Conservation (phyloP, 1,140 invertebrate species). For the Anagrus nilaparvatae region DNA sequence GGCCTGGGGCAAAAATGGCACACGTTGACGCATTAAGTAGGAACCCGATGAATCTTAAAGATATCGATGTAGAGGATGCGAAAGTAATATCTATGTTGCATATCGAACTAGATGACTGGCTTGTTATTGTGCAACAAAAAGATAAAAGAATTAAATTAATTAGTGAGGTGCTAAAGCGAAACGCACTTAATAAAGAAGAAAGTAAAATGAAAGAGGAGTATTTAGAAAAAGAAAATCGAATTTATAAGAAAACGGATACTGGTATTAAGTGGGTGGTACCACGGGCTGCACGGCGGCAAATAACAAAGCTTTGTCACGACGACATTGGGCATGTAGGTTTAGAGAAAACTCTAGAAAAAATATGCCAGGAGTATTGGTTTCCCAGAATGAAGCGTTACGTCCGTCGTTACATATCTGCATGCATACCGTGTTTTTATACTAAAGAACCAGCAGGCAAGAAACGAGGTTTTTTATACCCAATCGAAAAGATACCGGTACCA, state of each 20-base stretch:
- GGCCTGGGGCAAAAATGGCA: slow-evolving; percentile 22
- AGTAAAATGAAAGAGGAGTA: neutral
- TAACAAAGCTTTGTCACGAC: slow-evolving; percentile 22
- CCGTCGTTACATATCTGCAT: slow-evolving; percentile 20
- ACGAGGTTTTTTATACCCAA: slow-evolving; percentile 24
- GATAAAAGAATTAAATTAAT: neutral
- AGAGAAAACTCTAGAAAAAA: slow-evolving; percentile 23
- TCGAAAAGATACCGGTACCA: slow-evolving; percentile 23
- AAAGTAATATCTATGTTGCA: neutral
- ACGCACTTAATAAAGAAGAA: neutral
- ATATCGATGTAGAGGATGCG: neutral
- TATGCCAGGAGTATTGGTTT: slow-evolving; percentile 27
- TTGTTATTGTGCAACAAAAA: neutral
- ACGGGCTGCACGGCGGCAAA: slow-evolving; percentile 16
- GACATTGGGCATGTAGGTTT: slow-evolving; percentile 25
- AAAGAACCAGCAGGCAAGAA: slow-evolving; percentile 22
- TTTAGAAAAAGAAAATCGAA: neutral
- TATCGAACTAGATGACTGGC: neutral
- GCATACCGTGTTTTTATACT: slow-evolving; percentile 21
- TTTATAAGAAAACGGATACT: neutral
- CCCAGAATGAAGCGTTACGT: slow-evolving; percentile 20
- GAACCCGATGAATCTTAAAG: too few relatives aligned
- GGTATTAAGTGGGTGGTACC: neutral
- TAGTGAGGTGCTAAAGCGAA: neutral
- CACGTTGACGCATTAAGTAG: slow-evolving; percentile 30